Evolutionary conservation across 1,140 invertebrate species (phyloP), one percentile per base, ranked within the genome.

Genomic region (Diplogasteroides magnus): DNA sequence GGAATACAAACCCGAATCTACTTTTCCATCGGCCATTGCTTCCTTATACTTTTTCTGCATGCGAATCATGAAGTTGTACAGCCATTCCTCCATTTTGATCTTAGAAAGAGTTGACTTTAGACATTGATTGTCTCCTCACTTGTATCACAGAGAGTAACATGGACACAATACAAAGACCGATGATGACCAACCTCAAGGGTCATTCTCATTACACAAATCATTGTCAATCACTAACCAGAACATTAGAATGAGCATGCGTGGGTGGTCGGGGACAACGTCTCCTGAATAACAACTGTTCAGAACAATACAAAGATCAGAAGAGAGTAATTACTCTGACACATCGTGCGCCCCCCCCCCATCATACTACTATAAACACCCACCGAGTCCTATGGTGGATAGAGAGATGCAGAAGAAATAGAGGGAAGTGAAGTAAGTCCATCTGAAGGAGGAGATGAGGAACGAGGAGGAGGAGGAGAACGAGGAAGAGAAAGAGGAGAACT

Each of bases 381-480:
- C 79, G 1, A 81, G 64, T 60, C 83, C 92, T 69, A 96, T 94
- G 0, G 93, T 95, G 0, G 91, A 91, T 88, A 94, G 91, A 0
- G 91, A 93, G 74, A 95, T 92, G 81, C 94, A 95, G 14, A 94
- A 91, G 78, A 94, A 96, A 80, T 96, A 96, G 80, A 95, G 93
- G 0, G 91, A 89, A 68, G 92, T 90, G 72, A 94, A 90, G 78
- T 91, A 90, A 0, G 86, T 85, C 93, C 93, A 96, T 0, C 86
- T 84, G 19, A 6, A 48, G 19, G 19, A 11, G n/a, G n/a, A n/a
- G n/a, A n/a, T n/a, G 14, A 94, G 90, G 78, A 94, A 96, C 80
- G 95, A 96, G 80, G 95, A 93, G 0, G 91, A 89, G 68, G 92
- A 90, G 72, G 93, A 90, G 78, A 91, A 90, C 0, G 86, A 85